These are phyloP conservation scores for Drosophila takahashii DNA, from an alignment of 1,140 invertebrate genomes.

Conservation along the genomic window DNA sequence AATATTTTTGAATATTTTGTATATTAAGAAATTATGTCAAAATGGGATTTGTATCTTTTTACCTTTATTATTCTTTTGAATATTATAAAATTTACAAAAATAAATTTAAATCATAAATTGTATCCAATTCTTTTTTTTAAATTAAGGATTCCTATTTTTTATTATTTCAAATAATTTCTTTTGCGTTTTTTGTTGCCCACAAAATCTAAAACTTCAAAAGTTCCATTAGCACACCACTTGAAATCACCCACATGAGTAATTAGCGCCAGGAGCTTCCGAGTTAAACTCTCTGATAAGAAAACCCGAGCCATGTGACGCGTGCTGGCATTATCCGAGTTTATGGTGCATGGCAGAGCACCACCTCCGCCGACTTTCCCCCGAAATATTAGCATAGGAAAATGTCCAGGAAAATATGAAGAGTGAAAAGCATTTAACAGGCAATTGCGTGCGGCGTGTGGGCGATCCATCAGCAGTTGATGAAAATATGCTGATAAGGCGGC, in stretches of 20 bases:
- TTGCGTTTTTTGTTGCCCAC: too few species aligned
- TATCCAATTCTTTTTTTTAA: too few species aligned
- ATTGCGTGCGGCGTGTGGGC: conserved; percentile 56
- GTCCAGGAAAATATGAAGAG: conserved; percentile 15
- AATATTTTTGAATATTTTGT: too few species aligned
- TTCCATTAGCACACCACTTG: background rate
- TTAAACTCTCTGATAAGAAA: conserved; percentile 26
- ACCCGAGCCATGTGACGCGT: conserved; percentile 22
- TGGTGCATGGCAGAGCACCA: conserved; percentile 34
- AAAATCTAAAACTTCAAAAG: too few species aligned
- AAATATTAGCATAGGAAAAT: conserved; percentile 61
- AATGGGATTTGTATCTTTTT: too few species aligned
- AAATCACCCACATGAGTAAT: conserved; percentile 13
- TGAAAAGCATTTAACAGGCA: conserved; percentile 55
- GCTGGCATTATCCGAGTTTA: conserved; percentile 54
- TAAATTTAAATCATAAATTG: too few species aligned
- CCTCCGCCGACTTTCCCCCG: conserved; percentile 17
- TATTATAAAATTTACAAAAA: too few species aligned
- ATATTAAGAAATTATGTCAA: too few species aligned
- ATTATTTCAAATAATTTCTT: too few species aligned
- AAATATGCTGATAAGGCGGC: conserved; percentile 65
- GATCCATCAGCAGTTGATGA: conserved; percentile 43
- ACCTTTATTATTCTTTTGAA: too few species aligned
- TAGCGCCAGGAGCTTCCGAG: conserved; percentile 19
- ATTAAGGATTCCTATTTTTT: too few species aligned